phyloP scores from a whole-genome alignment of 2,797 vertebrate species.

The Astyanax mexicanus region DNA sequence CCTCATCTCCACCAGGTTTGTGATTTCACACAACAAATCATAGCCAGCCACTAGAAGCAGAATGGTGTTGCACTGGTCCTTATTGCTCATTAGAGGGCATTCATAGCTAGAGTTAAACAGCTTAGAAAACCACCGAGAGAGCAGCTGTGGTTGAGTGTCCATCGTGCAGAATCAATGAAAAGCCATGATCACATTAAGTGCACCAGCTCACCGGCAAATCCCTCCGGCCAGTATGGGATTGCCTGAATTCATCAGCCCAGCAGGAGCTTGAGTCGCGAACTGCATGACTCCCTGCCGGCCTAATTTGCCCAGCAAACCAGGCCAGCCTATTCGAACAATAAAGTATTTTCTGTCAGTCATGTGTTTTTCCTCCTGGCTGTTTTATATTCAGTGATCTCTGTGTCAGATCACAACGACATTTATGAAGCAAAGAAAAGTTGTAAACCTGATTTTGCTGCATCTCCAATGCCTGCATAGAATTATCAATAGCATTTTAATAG shows the following conservation, averaged over 20 bases:
- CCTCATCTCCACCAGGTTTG: background rate
- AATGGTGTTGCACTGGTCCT: conserved; percentile 14
- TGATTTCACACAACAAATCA: conserved; percentile 16
- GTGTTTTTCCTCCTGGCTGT: conserved; percentile 7
- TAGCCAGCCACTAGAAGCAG: background rate
- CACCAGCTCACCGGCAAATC: conserved; percentile 29
- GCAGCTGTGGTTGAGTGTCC: background rate
- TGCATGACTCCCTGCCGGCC: conserved; percentile 1
- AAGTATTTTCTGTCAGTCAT: conserved; percentile 17
- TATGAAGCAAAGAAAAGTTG: no score
- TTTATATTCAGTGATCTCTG: no score
- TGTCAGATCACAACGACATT: no score
- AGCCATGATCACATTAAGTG: conserved; percentile 42
- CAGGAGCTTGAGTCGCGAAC: conserved; percentile 26
- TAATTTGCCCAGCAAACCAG: conserved; percentile 30
- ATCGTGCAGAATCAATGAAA: conserved; percentile 40
- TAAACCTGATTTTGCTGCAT: no score
- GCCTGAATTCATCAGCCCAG: conserved; percentile 31
- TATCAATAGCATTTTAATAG: no score
- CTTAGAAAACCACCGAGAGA: conserved; percentile 19
- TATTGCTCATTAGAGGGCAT: conserved; percentile 27
- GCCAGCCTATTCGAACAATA: conserved; percentile 3
- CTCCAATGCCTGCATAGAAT: no score
- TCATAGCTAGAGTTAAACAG: conserved; percentile 15
- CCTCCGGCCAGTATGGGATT: conserved; percentile 11